Conservation (phyloP, 2,888 invertebrate species). For the Nomada flava region DNA sequence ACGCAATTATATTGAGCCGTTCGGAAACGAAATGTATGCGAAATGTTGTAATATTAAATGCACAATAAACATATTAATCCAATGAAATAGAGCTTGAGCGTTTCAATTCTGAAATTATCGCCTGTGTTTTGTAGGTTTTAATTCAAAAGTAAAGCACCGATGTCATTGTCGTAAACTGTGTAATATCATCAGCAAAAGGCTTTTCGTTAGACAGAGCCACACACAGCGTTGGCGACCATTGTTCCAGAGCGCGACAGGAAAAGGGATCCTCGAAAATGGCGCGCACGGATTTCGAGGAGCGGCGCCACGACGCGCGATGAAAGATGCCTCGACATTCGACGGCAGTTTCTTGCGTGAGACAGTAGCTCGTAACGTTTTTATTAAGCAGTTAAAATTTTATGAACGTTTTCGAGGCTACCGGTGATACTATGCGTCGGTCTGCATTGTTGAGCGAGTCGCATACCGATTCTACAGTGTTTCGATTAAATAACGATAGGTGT, state of each 20-base stretch:
- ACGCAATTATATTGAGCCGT: neutral
- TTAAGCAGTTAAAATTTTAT: constrained; percentile 77
- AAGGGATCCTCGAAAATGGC: constrained; percentile 22
- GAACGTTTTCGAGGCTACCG: constrained; percentile 63
- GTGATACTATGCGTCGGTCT: constrained; percentile 62
- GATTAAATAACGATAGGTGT: constrained; percentile 74
- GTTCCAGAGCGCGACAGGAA: constrained; percentile 1
- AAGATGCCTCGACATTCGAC: constrained; percentile 53
- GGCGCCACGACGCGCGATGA: constrained; percentile 46
- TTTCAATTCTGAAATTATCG: no score
- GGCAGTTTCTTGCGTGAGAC: constrained; percentile 68
- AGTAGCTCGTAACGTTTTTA: constrained; percentile 77
- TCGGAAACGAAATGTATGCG: neutral
- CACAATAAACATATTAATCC: neutral
- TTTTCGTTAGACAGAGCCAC: no score
- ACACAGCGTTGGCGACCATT: neutral
- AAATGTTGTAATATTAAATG: no score
- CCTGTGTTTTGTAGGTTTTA: neutral
- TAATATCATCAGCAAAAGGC: neutral
- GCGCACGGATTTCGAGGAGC: constrained; percentile 50
- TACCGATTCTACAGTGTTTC: constrained; percentile 68
- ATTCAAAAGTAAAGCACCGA: no score
- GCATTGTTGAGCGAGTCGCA: constrained; percentile 76
- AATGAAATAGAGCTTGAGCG: neutral
- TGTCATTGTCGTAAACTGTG: neutral